These are phyloP conservation scores for Pocota personata DNA, from an alignment of 2,888 invertebrate genomes.

Conservation along the genomic window DNA sequence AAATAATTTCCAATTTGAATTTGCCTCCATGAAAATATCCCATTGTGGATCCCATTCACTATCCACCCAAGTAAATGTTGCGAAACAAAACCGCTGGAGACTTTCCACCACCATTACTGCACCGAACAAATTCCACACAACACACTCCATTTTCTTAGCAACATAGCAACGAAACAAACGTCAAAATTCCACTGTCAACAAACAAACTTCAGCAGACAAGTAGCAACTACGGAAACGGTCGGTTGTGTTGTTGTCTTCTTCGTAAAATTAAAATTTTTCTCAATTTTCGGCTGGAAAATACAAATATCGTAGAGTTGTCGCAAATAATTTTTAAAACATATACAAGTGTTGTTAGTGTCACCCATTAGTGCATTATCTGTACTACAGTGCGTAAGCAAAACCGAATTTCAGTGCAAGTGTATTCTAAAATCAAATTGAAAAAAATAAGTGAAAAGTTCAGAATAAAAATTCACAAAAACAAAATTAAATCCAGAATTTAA, in stretches of 20 bases:
- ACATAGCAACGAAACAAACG: conserved; percentile 65
- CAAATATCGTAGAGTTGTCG: neutral
- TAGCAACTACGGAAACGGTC: conserved; percentile 61
- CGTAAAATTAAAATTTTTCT: conserved; percentile 2
- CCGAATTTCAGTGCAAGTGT: conserved; percentile 50
- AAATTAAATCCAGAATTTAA: conserved; percentile 28
- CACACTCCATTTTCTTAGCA: conserved; percentile 42
- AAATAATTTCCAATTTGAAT: neutral
- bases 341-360: conserved; percentile 34
- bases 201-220: conserved; percentile 65
- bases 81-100: neutral
- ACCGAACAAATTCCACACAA: conserved; percentile 43
- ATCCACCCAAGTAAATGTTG: neutral
- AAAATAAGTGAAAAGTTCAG: conserved; percentile 17
- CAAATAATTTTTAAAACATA: neutral
- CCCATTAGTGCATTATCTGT: conserved; percentile 15
- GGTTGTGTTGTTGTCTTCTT: conserved; percentile 63
- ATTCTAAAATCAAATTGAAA: neutral
- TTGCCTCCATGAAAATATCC: neutral
- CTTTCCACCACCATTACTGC: conserved; percentile 10
- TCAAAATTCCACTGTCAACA: conserved; percentile 67
- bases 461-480: neutral
- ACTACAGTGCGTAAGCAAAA: conserved; percentile 25
- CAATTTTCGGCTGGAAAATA: conserved; percentile 16
- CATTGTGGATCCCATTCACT: conserved; percentile 14